Percentiles rank a stretch among this genome's conserved stretches.
These are phyloP conservation scores for Thalassophryne amazonica DNA, from an alignment of 2,797 vertebrate species.

Conservation along the genomic window DNA sequence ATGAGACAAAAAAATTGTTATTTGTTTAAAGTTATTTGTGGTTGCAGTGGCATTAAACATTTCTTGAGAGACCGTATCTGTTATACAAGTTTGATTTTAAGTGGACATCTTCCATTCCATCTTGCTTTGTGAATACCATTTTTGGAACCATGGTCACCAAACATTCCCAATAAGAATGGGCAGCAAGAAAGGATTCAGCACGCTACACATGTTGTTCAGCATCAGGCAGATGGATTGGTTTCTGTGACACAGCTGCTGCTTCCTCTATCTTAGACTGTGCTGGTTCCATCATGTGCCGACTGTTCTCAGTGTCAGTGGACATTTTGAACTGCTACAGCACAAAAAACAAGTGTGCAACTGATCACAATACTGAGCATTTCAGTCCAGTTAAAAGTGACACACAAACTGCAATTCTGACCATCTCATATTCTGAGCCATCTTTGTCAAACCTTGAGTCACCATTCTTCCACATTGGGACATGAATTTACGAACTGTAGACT, in stretches of 20 bases:
- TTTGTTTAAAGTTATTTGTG: not conserved
- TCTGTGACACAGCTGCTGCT: too few relatives aligned
- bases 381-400: too few relatives aligned
- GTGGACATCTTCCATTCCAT: conserved; percentile 56
- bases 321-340: conserved; percentile 14
- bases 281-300: conserved; percentile 15
- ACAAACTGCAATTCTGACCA: too few relatives aligned
- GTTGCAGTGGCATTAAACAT: not conserved
- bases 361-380: too few relatives aligned
- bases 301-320: conserved; percentile 25
- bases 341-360: not conserved
- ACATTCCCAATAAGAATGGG: conserved; percentile 20
- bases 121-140: not conserved
- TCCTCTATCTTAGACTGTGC: not conserved
- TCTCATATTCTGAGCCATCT: too few relatives aligned
- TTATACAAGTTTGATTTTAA: conserved; percentile 25
- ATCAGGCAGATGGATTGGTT: too few relatives aligned
- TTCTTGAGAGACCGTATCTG: not conserved
- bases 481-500: too few relatives aligned
- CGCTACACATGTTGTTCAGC: not conserved
- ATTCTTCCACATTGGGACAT: too few relatives aligned
- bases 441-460: too few relatives aligned
- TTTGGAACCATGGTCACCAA: conserved; percentile 4
- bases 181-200: not conserved
- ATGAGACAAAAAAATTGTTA: not conserved